A percentile compares a stretch with the other conserved stretches of the same genome.
Evolutionary conservation across 2,113 vertebrate species (phyloP).

Genomic region (Ciconia stormi): DNA sequence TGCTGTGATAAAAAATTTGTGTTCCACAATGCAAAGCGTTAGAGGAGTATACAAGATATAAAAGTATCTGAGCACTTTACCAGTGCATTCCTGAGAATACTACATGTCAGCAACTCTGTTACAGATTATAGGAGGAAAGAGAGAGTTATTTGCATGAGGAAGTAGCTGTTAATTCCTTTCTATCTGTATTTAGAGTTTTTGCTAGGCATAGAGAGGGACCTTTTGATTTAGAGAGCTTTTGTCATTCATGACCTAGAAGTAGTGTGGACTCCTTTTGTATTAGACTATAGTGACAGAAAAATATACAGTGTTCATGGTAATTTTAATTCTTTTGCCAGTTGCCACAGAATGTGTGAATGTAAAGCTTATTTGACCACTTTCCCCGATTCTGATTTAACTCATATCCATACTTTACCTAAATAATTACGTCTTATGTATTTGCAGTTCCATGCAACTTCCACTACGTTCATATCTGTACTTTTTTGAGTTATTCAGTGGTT

Average conservation of each 20-base stretch:
- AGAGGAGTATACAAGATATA: not conserved
- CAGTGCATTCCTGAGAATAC: not conserved
- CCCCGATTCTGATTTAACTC: not conserved
- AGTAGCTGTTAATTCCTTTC: not conserved
- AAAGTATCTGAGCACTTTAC: not conserved
- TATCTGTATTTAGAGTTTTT: not conserved
- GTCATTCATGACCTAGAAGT: not conserved
- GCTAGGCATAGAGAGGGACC: not conserved
- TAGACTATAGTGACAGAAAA: not conserved
- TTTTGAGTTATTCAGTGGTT: not conserved
- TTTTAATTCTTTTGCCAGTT: not conserved
- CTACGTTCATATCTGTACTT: not conserved
- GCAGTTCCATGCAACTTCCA: not conserved
- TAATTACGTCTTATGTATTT: not conserved
- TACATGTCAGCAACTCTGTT: not conserved
- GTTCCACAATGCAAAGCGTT: not conserved
- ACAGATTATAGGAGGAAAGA: not conserved
- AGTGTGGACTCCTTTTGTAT: not conserved
- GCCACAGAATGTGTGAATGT: not conserved
- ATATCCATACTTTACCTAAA: not conserved
- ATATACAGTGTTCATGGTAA: not conserved
- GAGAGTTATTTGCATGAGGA: not conserved
- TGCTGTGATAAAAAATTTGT: not conserved
- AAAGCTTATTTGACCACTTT: not conserved
- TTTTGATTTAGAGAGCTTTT: not conserved